phyloP scores from a whole-genome alignment of 2,113 vertebrate species.

The Mormyrus iriodes region DNA sequence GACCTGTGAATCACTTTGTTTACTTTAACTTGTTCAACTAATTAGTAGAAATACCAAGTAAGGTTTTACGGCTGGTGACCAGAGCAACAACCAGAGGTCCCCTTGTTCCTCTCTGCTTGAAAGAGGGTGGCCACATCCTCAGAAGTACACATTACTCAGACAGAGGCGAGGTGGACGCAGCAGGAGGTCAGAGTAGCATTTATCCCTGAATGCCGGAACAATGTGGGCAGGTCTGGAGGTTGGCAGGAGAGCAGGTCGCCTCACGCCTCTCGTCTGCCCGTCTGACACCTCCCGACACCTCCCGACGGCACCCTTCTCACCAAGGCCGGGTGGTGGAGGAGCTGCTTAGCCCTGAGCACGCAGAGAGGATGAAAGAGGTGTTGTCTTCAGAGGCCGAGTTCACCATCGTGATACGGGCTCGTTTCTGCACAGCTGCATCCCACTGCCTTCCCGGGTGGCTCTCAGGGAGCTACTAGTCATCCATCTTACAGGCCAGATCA shows the following conservation, averaged over 20 bases:
- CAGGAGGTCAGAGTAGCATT: background rate
- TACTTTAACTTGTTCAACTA: background rate
- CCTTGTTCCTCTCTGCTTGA: too few species aligned
- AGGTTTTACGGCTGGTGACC: background rate
- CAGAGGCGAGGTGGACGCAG: background rate
- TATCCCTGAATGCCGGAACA: background rate
- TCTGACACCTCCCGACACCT: background rate
- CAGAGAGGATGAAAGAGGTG: background rate
- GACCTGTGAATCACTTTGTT: background rate
- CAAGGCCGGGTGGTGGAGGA: background rate
- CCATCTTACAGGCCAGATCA: background rate
- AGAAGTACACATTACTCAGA: background rate
- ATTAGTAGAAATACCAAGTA: background rate
- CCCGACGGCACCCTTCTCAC: background rate
- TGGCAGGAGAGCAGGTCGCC: background rate
- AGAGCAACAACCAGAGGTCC: too few species aligned
- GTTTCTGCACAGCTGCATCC: background rate
- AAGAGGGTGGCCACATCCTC: background rate
- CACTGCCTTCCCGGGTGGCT: background rate
- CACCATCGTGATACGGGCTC: background rate
- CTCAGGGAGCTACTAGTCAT: background rate
- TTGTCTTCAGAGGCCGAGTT: background rate
- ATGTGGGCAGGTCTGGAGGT: background rate
- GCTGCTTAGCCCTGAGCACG: background rate
- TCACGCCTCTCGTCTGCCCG: background rate